A percentile compares a stretch with the other conserved stretches of the same genome.
Conservation (phyloP, 2,797 vertebrate genomes). For the Monodelphis domestica region DNA sequence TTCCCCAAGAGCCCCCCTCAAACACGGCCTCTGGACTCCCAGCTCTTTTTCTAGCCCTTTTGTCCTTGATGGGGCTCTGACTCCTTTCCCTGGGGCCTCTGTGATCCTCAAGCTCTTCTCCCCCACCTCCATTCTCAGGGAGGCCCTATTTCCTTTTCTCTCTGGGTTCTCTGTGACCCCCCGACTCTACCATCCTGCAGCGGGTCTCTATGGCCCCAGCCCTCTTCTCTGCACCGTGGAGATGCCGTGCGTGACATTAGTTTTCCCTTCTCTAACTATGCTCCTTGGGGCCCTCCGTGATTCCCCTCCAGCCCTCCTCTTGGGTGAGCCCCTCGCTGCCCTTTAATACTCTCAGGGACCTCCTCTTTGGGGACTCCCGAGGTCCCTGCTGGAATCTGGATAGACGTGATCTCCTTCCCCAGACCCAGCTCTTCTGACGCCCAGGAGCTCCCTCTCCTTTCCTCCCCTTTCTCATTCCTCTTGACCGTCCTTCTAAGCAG, state of each 20-base stretch:
- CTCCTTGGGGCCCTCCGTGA: background rate
- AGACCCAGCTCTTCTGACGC: background rate
- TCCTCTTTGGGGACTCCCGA: background rate
- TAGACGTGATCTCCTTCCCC: background rate
- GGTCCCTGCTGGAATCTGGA: background rate
- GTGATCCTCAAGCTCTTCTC: background rate
- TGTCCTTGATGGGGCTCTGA: background rate
- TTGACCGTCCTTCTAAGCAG: background rate
- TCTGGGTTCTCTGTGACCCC: background rate
- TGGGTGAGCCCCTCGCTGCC: background rate
- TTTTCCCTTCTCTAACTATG: background rate
- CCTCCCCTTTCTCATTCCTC: background rate
- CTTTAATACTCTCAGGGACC: background rate
- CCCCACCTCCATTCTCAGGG: fast-evolving
- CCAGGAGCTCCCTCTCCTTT: background rate
- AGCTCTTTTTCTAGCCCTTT: no score
- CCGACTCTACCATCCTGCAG: background rate
- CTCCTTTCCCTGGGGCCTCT: background rate
- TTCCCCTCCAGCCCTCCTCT: background rate
- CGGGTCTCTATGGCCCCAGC: background rate
- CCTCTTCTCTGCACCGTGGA: background rate
- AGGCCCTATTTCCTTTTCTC: background rate
- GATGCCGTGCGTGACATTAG: no score
- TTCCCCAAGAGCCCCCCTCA: no score
- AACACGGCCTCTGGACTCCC: background rate